A percentile compares a stretch with the other conserved stretches of the same genome.
phyloP scores from a whole-genome alignment of 2,888 invertebrate species.

The Embidobia sp. region DNA sequence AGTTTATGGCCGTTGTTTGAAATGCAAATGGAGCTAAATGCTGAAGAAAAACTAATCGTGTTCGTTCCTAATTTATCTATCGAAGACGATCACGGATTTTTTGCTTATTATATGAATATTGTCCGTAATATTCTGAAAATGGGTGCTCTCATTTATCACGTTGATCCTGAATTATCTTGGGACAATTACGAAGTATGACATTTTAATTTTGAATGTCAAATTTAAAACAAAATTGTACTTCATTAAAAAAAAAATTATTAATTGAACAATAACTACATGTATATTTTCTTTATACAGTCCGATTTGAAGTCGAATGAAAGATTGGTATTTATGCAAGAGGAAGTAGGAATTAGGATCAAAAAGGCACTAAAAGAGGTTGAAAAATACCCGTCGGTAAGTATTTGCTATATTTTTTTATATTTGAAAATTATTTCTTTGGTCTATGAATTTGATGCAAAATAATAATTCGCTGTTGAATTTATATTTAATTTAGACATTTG shows the following conservation, averaged over 20 bases:
- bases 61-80: conserved; percentile 89
- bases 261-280: too few relatives aligned
- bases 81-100: conserved; percentile 86
- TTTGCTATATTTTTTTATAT: too few relatives aligned
- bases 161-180: conserved; percentile 71
- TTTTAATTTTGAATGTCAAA: too few relatives aligned
- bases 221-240: too few relatives aligned
- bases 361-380: conserved; percentile 70
- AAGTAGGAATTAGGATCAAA: conserved; percentile 75
- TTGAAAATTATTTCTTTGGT: too few relatives aligned
- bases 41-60: conserved; percentile 88
- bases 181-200: conserved; percentile 75
- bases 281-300: conserved; percentile 73
- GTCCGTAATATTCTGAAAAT: conserved; percentile 90
- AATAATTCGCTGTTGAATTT: too few relatives aligned
- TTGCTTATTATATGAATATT: conserved; percentile 86
- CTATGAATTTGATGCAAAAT: too few relatives aligned
- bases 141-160: conserved; percentile 87
- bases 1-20: conserved; percentile 88
- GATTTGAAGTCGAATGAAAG: conserved; percentile 76
- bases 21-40: conserved; percentile 84
- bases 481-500: too few relatives aligned
- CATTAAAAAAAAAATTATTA: too few relatives aligned
- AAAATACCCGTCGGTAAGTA: conserved; percentile 66
- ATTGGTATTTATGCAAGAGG: conserved; percentile 77